Conservation (phyloP, 1,140 invertebrate genomes). For the Bombus breviceps region DNA sequence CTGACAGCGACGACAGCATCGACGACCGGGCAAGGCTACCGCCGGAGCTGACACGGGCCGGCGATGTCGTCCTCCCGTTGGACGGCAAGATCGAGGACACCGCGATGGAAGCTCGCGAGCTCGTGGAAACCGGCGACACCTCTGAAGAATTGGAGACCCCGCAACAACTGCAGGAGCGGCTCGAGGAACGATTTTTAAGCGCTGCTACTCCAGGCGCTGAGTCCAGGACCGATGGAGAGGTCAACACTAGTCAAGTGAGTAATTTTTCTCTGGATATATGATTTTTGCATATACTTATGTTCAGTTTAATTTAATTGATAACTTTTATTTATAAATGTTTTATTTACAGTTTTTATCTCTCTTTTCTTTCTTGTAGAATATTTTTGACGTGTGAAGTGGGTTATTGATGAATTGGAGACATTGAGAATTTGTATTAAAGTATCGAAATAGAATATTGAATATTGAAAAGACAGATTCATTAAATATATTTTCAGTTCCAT, state of each 20-base stretch:
- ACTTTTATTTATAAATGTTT: neutral
- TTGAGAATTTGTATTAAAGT: neutral
- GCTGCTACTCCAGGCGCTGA: slow-evolving; percentile 83
- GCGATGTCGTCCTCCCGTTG: slow-evolving; percentile 78
- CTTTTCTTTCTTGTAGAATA: neutral
- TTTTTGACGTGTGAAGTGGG: too few species aligned
- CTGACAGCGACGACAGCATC: slow-evolving; percentile 81
- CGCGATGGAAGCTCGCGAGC: slow-evolving; percentile 79
- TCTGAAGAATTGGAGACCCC: slow-evolving; percentile 77
- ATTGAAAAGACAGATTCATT: neutral
- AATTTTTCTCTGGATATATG: neutral
- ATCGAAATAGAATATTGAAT: neutral
- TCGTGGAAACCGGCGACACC: slow-evolving; percentile 75
- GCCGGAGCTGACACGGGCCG: slow-evolving; percentile 76
- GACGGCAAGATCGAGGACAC: slow-evolving; percentile 80
- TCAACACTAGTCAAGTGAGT: slow-evolving; percentile 85
- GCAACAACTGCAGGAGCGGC: slow-evolving; percentile 82
- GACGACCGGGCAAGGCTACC: slow-evolving; percentile 75
- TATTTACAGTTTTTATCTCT: neutral
- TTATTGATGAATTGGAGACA: neutral
- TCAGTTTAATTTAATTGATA: too few species aligned
- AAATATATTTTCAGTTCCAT: neutral
- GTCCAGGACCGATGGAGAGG: slow-evolving; percentile 86
- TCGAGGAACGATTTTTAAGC: slow-evolving; percentile 83
- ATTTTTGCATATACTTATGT: neutral